These are phyloP conservation scores for Dasyurus viverrinus DNA, from an alignment of 2,113 vertebrate genomes.

Conservation along the genomic window DNA sequence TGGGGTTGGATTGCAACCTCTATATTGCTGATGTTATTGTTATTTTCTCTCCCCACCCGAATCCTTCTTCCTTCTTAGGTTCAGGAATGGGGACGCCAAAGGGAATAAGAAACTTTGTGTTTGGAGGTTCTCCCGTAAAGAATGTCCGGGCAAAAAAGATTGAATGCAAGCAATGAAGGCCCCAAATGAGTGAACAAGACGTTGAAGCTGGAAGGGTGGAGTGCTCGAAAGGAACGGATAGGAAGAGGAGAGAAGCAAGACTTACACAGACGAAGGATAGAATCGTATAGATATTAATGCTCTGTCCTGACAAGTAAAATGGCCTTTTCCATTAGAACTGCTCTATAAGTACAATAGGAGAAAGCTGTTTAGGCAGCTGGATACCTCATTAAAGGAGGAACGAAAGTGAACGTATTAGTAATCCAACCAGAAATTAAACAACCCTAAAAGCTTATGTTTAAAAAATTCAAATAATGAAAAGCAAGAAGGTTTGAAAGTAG, in stretches of 20 bases:
- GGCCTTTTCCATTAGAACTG: neutral
- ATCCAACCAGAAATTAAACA: neutral
- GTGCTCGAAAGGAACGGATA: neutral
- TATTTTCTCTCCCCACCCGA: neutral
- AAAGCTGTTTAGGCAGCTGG: neutral
- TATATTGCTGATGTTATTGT: neutral
- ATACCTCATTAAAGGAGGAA: neutral
- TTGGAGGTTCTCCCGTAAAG: neutral
- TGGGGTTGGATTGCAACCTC: neutral
- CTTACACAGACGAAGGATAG: neutral
- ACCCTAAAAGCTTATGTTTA: neutral
- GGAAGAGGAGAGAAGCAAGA: neutral
- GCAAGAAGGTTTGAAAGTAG: neutral
- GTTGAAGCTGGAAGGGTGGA: neutral
- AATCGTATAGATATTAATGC: neutral
- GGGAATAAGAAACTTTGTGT: neutral
- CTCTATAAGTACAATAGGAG: neutral
- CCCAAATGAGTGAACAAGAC: neutral
- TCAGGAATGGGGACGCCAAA: neutral
- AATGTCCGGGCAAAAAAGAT: neutral
- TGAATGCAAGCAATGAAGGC: neutral
- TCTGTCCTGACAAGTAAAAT: neutral
- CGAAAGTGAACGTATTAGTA: neutral
- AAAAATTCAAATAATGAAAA: neutral
- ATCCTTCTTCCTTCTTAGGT: neutral